Evolutionary conservation across 2,888 invertebrate species (phyloP).

Genomic region (Pecten maximus): DNA sequence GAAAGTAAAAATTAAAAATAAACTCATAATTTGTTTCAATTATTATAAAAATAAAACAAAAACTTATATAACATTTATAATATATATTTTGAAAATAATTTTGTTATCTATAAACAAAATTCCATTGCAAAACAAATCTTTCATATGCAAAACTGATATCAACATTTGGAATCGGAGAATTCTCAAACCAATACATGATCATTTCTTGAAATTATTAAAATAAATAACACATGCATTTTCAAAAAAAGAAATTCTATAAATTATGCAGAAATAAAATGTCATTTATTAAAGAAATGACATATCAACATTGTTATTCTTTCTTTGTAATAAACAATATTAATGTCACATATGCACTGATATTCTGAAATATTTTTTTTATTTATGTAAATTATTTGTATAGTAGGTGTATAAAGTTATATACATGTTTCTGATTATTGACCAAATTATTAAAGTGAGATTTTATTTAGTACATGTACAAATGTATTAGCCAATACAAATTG

Average conservation of each 20-base stretch:
- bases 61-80: background rate
- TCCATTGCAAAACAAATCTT: background rate
- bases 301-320: background rate
- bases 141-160: conserved; percentile 28
- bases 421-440: background rate
- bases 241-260: background rate
- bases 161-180: background rate
- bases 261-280: background rate
- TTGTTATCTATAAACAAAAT: conserved; percentile 1
- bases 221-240: background rate
- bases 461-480: too few species aligned
- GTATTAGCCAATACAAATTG: background rate
- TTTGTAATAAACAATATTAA: background rate
- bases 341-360: background rate
- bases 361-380: background rate
- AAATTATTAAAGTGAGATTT: background rate
- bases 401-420: background rate
- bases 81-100: background rate
- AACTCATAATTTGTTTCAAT: conserved; percentile 37
- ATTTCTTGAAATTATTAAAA: conserved; percentile 26
- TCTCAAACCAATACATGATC: background rate
- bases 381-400: too few species aligned
- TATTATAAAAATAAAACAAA: background rate
- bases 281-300: background rate
- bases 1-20: conserved; percentile 61